Evolutionary conservation across 53 echinoderm and acorn worm species (phyloP).

Genomic region (Paracentrotus lividus): DNA sequence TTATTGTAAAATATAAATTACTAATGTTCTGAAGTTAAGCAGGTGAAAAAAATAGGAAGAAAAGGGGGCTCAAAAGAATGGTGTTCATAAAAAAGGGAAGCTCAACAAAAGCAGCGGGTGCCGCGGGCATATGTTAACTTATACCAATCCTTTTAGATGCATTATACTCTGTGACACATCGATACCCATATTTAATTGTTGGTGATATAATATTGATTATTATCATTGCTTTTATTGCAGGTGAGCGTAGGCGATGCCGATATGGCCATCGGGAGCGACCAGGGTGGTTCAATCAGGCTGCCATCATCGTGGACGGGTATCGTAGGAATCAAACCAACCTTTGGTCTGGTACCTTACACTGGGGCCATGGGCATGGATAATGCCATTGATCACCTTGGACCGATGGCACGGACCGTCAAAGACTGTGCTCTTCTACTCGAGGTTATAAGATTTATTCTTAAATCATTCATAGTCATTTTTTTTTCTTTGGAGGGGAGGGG

Average conservation of each 20-base stretch:
- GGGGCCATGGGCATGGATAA: slow-evolving; percentile 75
- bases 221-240: slow-evolving; percentile 30
- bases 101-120: too few relatives aligned
- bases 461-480: neutral
- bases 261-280: slow-evolving; percentile 86
- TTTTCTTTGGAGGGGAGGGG: neutral
- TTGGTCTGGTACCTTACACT: slow-evolving; percentile 84
- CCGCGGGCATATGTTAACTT: too few relatives aligned
- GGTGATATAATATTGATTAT: neutral
- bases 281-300: slow-evolving; percentile 79
- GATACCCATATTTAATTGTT: too few relatives aligned
- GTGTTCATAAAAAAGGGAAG: too few relatives aligned
- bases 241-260: slow-evolving; percentile 78
- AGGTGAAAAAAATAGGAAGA: too few relatives aligned
- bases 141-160: too few relatives aligned
- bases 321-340: slow-evolving; percentile 82
- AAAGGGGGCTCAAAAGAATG: too few relatives aligned
- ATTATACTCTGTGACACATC: too few relatives aligned
- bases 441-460: slow-evolving; percentile 36
- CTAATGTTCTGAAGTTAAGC: too few relatives aligned
- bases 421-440: slow-evolving; percentile 87
- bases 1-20: too few relatives aligned
- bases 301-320: slow-evolving; percentile 81
- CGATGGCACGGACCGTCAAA: slow-evolving; percentile 78
- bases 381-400: slow-evolving; percentile 78